Evolutionary conservation across 2,888 invertebrate genomes (phyloP).

Genomic region (Malachius bipustulatus): DNA sequence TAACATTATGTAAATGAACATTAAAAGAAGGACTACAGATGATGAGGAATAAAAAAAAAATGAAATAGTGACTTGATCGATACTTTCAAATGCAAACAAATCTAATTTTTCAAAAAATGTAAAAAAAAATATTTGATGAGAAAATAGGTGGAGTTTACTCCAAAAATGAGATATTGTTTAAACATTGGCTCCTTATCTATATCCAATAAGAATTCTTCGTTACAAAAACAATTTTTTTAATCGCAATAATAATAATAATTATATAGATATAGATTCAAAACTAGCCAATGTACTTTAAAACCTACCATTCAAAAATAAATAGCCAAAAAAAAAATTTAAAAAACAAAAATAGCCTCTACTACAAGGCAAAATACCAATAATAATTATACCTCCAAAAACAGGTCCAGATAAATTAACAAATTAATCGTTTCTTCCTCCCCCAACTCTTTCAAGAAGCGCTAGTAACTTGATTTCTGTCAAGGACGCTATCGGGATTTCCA

Average conservation of each 20-base stretch:
- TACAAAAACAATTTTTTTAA: too few species aligned
- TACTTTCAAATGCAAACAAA: conserved; percentile 34
- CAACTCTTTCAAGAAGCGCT: conserved; percentile 27
- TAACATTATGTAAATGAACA: conserved; percentile 4
- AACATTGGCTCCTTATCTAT: conserved; percentile 20
- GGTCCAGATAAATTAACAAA: conserved; percentile 12
- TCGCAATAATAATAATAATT: too few species aligned
- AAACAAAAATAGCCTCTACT: conserved; percentile 14
- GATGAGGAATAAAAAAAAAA: conserved; percentile 8
- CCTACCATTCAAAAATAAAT: conserved; percentile 29
- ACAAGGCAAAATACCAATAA: conserved; percentile 15
- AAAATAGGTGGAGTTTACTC: conserved; percentile 42
- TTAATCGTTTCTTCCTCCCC: conserved; percentile 14
- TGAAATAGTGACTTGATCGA: conserved; percentile 17
- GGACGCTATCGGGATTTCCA: conserved; percentile 22
- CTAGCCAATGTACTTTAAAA: too few species aligned
- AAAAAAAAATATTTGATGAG: too few species aligned
- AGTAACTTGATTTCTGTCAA: conserved; percentile 29
- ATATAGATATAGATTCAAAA: too few species aligned
- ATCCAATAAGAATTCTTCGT: too few species aligned
- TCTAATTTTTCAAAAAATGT: too few species aligned
- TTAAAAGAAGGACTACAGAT: conserved; percentile 11
- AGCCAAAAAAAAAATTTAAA: too few species aligned
- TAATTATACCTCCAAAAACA: conserved; percentile 17
- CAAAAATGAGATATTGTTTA: conserved; percentile 28